Conservation (phyloP, 2,888 invertebrate genomes). For the Mactromeris polynyma region DNA sequence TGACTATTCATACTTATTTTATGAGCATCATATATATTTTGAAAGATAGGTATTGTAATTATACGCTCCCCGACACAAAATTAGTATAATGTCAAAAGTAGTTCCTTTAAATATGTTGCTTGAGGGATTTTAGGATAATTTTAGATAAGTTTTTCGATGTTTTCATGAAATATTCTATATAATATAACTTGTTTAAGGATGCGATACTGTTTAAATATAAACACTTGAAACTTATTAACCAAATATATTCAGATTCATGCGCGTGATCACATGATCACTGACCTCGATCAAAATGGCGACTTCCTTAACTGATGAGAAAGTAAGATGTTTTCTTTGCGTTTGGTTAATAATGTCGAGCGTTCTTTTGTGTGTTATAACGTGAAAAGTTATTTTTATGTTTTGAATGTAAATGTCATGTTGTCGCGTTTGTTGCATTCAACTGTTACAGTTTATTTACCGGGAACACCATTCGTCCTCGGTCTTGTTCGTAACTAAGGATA, state of each 20-base stretch:
- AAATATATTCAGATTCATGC: constrained; percentile 45
- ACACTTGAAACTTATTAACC: not conserved
- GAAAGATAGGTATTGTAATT: constrained; percentile 43
- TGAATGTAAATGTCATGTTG: not conserved
- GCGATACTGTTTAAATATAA: not conserved
- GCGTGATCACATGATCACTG: constrained; percentile 69
- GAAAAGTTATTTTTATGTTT: too few species aligned
- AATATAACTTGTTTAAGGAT: not conserved
- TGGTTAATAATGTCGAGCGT: not conserved
- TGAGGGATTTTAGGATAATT: not conserved
- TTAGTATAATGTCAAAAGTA: not conserved
- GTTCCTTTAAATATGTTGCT: not conserved
- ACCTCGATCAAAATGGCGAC: constrained; percentile 72
- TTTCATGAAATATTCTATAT: not conserved
- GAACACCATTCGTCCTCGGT: not conserved
- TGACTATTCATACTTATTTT: not conserved
- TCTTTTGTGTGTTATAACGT: too few species aligned
- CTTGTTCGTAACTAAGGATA: not conserved
- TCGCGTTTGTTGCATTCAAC: not conserved
- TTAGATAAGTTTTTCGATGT: not conserved
- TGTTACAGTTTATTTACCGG: not conserved
- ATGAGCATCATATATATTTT: constrained; percentile 12
- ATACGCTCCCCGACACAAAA: constrained; percentile 39
- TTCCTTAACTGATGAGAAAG: constrained; percentile 19
- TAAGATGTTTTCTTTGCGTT: not conserved